phyloP scores from a whole-genome alignment of 2,888 invertebrate genomes.

The Halocaridina rubra region DNA sequence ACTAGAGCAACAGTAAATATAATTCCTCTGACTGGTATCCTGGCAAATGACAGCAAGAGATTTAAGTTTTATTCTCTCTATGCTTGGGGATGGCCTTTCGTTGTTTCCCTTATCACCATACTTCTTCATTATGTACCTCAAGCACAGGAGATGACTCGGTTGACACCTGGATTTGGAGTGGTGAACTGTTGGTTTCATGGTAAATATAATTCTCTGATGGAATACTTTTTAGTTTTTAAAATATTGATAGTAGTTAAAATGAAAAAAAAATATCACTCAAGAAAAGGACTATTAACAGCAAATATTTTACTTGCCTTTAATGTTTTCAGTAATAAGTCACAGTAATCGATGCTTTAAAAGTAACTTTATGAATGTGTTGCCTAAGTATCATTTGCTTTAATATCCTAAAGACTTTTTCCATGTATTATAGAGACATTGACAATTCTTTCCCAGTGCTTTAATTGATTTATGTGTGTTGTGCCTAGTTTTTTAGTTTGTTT shows the following conservation, averaged over 20 bases:
- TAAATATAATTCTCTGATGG: not conserved
- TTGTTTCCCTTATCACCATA: not conserved
- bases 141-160: not conserved
- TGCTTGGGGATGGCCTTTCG: constrained; percentile 12
- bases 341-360: not conserved
- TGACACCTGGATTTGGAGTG: constrained; percentile 21
- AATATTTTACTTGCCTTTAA: not conserved
- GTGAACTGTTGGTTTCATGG: constrained; percentile 8
- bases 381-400: no score
- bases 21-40: constrained; percentile 29
- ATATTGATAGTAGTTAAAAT: not conserved
- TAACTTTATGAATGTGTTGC: not conserved
- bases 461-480: no score
- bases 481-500: no score
- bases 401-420: no score
- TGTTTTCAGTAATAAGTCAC: not conserved
- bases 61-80: constrained; percentile 17
- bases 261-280: not conserved
- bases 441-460: no score
- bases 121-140: not conserved
- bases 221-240: not conserved
- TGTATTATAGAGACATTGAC: no score
- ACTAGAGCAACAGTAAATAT: constrained; percentile 6
- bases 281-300: not conserved
- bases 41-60: constrained; percentile 22